A percentile compares a stretch with the other conserved stretches of the same genome.
Evolutionary conservation across 2,888 invertebrate genomes (phyloP).

Genomic region (Apodemia zela): DNA sequence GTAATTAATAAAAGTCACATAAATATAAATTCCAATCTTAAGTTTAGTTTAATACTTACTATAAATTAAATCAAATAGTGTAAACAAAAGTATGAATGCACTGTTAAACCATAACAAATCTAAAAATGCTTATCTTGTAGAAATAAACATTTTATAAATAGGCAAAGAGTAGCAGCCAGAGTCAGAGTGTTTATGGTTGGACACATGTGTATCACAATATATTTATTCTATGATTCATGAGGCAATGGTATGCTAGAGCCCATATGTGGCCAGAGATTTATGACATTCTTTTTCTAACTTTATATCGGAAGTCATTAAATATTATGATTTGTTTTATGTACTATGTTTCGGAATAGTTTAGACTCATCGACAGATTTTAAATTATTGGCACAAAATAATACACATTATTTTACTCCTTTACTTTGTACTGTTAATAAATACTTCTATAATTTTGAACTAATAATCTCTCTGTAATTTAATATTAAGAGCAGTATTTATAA

Average conservation of each 20-base stretch:
- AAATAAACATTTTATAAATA: slow-evolving; percentile 8
- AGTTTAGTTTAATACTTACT: not conserved
- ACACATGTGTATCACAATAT: slow-evolving; percentile 50
- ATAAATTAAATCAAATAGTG: slow-evolving; percentile 7
- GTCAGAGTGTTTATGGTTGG: slow-evolving; percentile 39
- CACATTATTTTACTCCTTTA: too few species aligned
- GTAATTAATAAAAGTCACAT: not conserved
- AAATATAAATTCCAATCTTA: not conserved
- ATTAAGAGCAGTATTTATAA: too few species aligned
- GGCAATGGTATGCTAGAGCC: slow-evolving; percentile 6
- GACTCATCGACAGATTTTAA: too few species aligned
- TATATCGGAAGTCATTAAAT: slow-evolving; percentile 18
- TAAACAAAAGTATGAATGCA: slow-evolving; percentile 8
- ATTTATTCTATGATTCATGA: slow-evolving; percentile 47
- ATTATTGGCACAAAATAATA: too few species aligned
- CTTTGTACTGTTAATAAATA: too few species aligned
- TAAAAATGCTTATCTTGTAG: slow-evolving; percentile 11
- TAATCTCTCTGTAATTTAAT: too few species aligned
- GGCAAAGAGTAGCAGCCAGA: slow-evolving; percentile 30
- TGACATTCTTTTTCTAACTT: slow-evolving; percentile 29
- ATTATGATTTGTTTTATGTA: too few species aligned
- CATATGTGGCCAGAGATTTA: slow-evolving; percentile 43
- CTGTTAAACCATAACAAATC: slow-evolving; percentile 3
- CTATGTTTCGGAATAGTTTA: too few species aligned
- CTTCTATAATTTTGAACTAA: too few species aligned